Conservation (phyloP, 2,797 vertebrate species). For the Coccyzus lansbergi region DNA sequence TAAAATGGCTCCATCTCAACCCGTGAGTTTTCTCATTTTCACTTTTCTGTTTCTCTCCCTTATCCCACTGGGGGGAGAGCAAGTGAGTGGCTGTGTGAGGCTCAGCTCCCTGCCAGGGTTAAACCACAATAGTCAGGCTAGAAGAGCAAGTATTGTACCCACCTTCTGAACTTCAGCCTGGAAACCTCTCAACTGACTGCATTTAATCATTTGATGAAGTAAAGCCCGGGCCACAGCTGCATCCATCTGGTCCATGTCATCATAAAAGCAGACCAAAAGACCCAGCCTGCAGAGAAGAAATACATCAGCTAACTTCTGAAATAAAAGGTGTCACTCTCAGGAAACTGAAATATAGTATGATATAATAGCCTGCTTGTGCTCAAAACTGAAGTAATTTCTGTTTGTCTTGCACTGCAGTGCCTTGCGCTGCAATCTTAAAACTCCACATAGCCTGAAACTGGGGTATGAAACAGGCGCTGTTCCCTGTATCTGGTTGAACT, state of each 20-base stretch:
- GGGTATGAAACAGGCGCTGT: not conserved
- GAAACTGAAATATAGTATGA: not conserved
- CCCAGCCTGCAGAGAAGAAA: constrained; percentile 74
- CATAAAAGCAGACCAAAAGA: constrained; percentile 83
- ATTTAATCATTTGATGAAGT: constrained; percentile 86
- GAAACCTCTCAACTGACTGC: constrained; percentile 77
- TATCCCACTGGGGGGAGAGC: too few species aligned
- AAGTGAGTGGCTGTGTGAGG: too few species aligned
- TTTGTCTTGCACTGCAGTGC: not conserved
- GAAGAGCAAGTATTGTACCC: not conserved
- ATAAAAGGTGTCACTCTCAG: not conserved
- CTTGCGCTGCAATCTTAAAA: not conserved
- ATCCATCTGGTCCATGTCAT: constrained; percentile 75
- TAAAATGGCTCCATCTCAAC: too few species aligned
- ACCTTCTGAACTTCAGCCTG: constrained; percentile 80
- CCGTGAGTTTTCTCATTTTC: too few species aligned
- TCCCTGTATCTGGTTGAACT: not conserved
- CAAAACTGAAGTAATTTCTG: not conserved
- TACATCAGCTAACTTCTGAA: not conserved
- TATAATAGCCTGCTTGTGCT: not conserved
- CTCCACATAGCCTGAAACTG: not conserved
- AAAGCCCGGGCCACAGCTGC: constrained; percentile 74
- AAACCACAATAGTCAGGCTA: not conserved
- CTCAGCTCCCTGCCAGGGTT: too few species aligned
- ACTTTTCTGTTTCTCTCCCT: too few species aligned